Evolutionary conservation across 2,888 invertebrate species (phyloP).

Genomic region (Agrotis segetum): DNA sequence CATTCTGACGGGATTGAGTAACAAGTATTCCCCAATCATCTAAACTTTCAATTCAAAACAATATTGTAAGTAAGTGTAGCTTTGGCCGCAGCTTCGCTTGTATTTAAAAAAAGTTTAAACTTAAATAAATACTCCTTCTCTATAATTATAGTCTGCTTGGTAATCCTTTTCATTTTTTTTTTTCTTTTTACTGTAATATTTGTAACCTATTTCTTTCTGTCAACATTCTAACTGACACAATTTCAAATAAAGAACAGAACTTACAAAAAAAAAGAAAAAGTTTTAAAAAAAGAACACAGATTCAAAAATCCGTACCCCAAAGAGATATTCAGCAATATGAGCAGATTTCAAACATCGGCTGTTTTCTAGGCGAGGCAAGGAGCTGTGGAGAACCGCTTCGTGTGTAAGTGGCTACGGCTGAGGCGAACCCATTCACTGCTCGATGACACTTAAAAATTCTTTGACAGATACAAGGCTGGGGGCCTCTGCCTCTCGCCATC

Average conservation of each 20-base stretch:
- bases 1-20: too few relatives aligned
- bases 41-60: too few relatives aligned
- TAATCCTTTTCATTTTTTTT: too few relatives aligned
- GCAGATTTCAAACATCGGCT: slow-evolving; percentile 67
- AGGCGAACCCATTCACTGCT: slow-evolving; percentile 78
- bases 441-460: slow-evolving; percentile 87
- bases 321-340: slow-evolving; percentile 64
- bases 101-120: too few relatives aligned
- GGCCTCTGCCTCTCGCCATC: slow-evolving; percentile 59
- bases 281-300: slow-evolving; percentile 7
- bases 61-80: too few relatives aligned
- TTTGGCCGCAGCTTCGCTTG: too few relatives aligned
- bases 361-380: slow-evolving; percentile 66
- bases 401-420: slow-evolving; percentile 84
- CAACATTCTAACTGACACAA: background rate
- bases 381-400: slow-evolving; percentile 79
- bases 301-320: slow-evolving; percentile 51
- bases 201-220: background rate
- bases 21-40: too few relatives aligned
- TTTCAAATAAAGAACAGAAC: background rate
- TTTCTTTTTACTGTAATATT: background rate
- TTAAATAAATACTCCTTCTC: too few relatives aligned
- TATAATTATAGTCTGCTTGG: too few relatives aligned
- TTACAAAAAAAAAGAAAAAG: background rate
- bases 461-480: slow-evolving; percentile 81